Conservation (phyloP, 2,888 invertebrate species). For the Anarsia innoxiella region DNA sequence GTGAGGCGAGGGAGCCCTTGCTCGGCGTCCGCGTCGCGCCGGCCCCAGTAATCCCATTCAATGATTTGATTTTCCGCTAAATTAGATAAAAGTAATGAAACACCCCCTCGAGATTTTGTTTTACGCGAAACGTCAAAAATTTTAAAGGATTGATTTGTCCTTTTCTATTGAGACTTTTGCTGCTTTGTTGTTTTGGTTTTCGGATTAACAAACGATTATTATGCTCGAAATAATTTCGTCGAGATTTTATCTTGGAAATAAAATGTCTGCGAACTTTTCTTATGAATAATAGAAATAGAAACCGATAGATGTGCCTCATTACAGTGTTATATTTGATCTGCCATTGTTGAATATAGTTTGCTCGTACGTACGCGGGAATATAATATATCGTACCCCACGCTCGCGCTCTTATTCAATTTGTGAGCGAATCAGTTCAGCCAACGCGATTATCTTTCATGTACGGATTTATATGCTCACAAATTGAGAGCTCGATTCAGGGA, state of each 20-base stretch:
- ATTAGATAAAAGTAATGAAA: conserved; percentile 73
- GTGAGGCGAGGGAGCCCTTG: not conserved
- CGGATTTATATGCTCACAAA: conserved; percentile 60
- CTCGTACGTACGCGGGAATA: too few species aligned
- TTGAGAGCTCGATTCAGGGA: conserved; percentile 22
- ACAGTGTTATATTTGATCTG: too few species aligned
- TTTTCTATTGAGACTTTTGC: too few species aligned
- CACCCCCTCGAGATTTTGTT: conserved; percentile 46
- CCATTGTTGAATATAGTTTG: too few species aligned
- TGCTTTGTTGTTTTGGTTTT: too few species aligned
- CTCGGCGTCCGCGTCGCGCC: conserved; percentile 19
- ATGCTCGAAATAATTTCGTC: too few species aligned
- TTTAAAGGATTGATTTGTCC: conserved; percentile 21
- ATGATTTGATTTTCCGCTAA: conserved; percentile 73
- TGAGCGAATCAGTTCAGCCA: conserved; percentile 69
- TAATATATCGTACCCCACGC: too few species aligned
- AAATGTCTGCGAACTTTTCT: too few species aligned
- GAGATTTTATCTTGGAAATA: too few species aligned
- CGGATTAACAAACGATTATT: too few species aligned
- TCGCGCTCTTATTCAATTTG: conserved; percentile 70
- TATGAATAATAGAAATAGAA: too few species aligned
- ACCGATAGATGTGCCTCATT: too few species aligned
- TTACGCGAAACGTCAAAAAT: conserved; percentile 31
- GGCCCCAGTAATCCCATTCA: conserved; percentile 64
- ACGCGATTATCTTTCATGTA: conserved; percentile 64